Evolutionary conservation across 2,113 vertebrate genomes (phyloP).

Genomic region (Epinephelus cyanopodus): DNA sequence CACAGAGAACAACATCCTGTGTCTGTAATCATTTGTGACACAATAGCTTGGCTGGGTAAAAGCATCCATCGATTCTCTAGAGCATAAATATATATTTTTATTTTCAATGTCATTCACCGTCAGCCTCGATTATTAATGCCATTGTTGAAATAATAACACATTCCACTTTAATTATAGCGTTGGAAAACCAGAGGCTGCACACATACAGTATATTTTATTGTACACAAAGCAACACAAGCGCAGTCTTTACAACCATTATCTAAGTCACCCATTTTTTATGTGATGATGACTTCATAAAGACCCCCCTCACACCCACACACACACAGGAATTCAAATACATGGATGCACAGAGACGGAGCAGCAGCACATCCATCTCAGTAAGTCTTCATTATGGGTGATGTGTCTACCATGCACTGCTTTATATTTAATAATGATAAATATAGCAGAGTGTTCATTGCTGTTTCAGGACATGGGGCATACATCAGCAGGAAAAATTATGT

Average conservation of each 20-base stretch:
- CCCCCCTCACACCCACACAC: conserved; percentile 9
- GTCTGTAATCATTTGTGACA: conserved; percentile 17
- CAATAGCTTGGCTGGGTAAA: not conserved
- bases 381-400: conserved; percentile 55
- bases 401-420: conserved; percentile 42
- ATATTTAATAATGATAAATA: conserved; percentile 66
- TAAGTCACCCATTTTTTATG: conserved; percentile 2
- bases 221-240: not conserved
- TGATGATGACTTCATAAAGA: conserved; percentile 43
- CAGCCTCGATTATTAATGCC: not conserved
- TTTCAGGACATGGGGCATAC: conserved; percentile 37
- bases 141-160: conserved; percentile 4
- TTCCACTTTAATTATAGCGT: not conserved
- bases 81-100: not conserved
- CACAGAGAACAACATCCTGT: not conserved
- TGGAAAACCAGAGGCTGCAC: not conserved
- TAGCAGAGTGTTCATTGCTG: conserved; percentile 27
- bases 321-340: conserved; percentile 14
- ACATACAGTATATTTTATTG: not conserved
- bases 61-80: not conserved
- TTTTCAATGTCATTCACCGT: conserved; percentile 1
- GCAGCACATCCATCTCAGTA: conserved; percentile 54
- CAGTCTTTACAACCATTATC: conserved; percentile 4
- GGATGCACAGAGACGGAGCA: conserved; percentile 15
- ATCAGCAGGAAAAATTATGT: conserved; percentile 48